A percentile compares a stretch with the other conserved stretches of the same genome.
phyloP scores from a whole-genome alignment of 1,140 invertebrate genomes.

The Zaprionus ornatus region DNA sequence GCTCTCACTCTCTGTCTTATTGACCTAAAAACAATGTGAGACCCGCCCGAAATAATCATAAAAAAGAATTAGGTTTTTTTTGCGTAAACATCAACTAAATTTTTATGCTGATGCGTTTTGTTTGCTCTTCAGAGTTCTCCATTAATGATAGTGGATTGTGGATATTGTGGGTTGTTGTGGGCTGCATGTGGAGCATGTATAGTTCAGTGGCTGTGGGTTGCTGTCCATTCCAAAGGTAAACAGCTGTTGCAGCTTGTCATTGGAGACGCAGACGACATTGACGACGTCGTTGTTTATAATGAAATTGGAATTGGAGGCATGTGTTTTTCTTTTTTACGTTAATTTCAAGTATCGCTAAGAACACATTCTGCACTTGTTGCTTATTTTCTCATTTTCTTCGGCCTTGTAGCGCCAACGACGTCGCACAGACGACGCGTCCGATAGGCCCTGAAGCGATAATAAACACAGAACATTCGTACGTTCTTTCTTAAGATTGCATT shows the following conservation, averaged over 20 bases:
- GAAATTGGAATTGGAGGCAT: slow-evolving; percentile 16
- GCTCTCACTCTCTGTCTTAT: neutral
- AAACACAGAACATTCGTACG: neutral
- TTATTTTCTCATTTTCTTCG: slow-evolving; percentile 45
- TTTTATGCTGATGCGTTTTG: slow-evolving; percentile 58
- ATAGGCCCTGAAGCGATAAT: slow-evolving; percentile 7
- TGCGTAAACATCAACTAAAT: slow-evolving; percentile 56
- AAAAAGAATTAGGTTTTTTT: slow-evolving; percentile 57
- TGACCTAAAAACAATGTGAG: slow-evolving; percentile 1
- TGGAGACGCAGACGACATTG: slow-evolving; percentile 12
- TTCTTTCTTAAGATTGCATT: slow-evolving; percentile 5
- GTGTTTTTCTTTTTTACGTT: slow-evolving; percentile 29
- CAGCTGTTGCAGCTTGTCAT: slow-evolving; percentile 41
- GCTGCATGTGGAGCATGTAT: neutral
- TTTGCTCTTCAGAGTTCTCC: slow-evolving; percentile 31
- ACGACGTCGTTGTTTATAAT: slow-evolving; percentile 13
- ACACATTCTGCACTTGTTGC: slow-evolving; percentile 62
- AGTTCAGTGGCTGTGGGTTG: neutral
- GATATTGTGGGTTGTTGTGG: slow-evolving; percentile 7
- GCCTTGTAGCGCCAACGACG: slow-evolving; percentile 47
- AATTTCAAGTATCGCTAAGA: slow-evolving; percentile 5
- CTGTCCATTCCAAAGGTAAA: slow-evolving; percentile 45
- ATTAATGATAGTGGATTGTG: slow-evolving; percentile 55
- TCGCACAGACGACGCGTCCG: neutral
- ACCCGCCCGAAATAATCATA: slow-evolving; percentile 41